Conservation (phyloP, 2,888 invertebrate genomes). For the Parnassius orleans region DNA sequence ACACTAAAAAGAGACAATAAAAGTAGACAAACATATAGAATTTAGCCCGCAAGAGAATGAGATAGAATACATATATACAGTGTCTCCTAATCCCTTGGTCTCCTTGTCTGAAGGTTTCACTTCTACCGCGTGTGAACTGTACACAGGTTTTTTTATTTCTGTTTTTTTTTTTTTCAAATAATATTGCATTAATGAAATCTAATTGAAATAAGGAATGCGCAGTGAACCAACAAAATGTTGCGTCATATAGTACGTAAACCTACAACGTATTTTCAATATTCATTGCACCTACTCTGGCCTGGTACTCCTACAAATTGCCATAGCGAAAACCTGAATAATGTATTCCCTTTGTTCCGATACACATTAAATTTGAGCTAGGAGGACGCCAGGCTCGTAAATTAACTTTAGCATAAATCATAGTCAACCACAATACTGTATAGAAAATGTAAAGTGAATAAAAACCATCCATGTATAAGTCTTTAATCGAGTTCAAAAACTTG, state of each 20-base stretch:
- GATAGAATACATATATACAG: too few species aligned
- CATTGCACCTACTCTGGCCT: conserved; percentile 8
- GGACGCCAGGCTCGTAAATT: conserved; percentile 12
- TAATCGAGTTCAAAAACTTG: background rate
- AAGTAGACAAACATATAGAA: too few species aligned
- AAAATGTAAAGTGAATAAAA: background rate
- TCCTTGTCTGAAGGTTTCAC: too few species aligned
- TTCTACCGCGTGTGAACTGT: too few species aligned
- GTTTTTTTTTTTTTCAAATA: too few species aligned
- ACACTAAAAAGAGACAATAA: too few species aligned
- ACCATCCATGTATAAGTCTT: background rate
- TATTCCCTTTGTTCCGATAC: conserved; percentile 17
- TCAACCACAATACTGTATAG: background rate
- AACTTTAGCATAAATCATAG: conserved; percentile 8
- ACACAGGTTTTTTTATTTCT: too few species aligned
- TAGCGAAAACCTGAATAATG: conserved; percentile 15
- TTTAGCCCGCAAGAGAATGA: too few species aligned
- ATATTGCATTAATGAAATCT: too few species aligned
- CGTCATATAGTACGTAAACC: background rate
- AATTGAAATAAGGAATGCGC: too few species aligned
- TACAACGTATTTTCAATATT: conserved; percentile 9
- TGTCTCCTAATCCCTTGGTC: too few species aligned
- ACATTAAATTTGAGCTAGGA: conserved; percentile 5
- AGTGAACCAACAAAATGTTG: background rate
- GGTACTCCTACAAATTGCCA: conserved; percentile 13